Evolutionary conservation across 2,113 vertebrate genomes (phyloP).

Genomic region (Ursus arctos): DNA sequence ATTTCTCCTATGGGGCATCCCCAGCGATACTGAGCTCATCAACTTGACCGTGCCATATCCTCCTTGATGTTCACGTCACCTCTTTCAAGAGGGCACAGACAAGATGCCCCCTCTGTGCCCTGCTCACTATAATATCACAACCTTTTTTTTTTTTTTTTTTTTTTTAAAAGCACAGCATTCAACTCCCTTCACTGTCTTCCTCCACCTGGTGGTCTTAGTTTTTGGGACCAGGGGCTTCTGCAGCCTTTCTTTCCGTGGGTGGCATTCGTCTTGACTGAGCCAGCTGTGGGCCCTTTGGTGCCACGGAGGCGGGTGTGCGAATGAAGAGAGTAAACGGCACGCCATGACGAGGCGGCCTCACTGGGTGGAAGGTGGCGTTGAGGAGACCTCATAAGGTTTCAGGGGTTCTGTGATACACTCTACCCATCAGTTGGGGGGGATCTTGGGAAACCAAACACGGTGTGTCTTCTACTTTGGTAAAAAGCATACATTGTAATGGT

Average conservation of each 20-base stretch:
- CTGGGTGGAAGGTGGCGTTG: neutral
- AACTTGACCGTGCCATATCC: neutral
- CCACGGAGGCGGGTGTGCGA: neutral
- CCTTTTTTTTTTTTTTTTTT: neutral
- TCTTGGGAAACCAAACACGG: neutral
- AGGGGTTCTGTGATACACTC: neutral
- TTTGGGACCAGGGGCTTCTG: neutral
- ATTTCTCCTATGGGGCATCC: neutral
- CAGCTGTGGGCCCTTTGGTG: neutral
- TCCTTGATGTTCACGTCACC: neutral
- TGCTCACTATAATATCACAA: neutral
- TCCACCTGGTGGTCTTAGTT: neutral
- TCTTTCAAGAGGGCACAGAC: neutral
- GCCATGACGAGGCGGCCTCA: neutral
- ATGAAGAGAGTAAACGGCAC: neutral
- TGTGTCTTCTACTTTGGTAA: slow-evolving; percentile 46
- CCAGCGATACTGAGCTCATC: neutral
- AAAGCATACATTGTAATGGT: slow-evolving; percentile 57
- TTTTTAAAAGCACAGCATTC: neutral
- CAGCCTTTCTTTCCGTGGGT: neutral
- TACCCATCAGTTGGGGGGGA: neutral
- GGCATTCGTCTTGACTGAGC: neutral
- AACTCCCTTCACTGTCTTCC: neutral
- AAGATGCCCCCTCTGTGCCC: neutral
- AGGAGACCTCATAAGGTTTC: neutral